phyloP scores from a whole-genome alignment of 2,797 vertebrate species.

The Acanthurus leucopareius region DNA sequence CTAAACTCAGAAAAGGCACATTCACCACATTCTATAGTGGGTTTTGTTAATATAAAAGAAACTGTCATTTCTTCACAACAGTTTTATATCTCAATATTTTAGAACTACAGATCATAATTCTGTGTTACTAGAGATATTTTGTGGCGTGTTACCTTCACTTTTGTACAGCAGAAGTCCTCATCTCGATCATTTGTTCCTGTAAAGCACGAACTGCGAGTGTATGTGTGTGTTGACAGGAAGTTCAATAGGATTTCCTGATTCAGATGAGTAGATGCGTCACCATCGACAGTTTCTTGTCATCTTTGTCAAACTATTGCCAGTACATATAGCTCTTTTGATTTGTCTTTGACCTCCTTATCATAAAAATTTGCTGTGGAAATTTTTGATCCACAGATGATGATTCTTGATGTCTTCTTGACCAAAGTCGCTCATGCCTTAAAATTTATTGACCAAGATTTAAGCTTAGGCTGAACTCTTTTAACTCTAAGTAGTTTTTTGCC shows the following conservation, averaged over 20 bases:
- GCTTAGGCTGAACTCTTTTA: too few species aligned
- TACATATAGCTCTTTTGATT: not conserved
- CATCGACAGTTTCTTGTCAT: constrained; percentile 12
- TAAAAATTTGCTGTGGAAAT: too few species aligned
- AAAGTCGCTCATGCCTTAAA: too few species aligned
- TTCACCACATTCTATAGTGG: not conserved
- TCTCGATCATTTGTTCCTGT: constrained; percentile 21
- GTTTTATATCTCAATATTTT: not conserved
- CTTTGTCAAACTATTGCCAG: not conserved
- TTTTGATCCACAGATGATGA: too few species aligned
- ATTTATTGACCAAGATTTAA: too few species aligned
- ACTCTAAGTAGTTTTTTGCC: too few species aligned
- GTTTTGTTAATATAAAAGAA: not conserved
- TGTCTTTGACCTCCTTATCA: too few species aligned
- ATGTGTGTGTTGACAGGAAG: constrained; percentile 68
- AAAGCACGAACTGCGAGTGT: not conserved
- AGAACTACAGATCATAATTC: not conserved
- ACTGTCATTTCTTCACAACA: not conserved
- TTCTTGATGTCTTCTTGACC: too few species aligned
- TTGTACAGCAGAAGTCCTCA: constrained; percentile 10
- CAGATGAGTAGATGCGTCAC: constrained; percentile 39
- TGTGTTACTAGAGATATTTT: not conserved
- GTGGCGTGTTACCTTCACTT: constrained; percentile 57
- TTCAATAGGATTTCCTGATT: constrained; percentile 79
- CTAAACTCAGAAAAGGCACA: not conserved